Conservation (phyloP, 1,140 invertebrate genomes). For the Rhysida immarginata region DNA sequence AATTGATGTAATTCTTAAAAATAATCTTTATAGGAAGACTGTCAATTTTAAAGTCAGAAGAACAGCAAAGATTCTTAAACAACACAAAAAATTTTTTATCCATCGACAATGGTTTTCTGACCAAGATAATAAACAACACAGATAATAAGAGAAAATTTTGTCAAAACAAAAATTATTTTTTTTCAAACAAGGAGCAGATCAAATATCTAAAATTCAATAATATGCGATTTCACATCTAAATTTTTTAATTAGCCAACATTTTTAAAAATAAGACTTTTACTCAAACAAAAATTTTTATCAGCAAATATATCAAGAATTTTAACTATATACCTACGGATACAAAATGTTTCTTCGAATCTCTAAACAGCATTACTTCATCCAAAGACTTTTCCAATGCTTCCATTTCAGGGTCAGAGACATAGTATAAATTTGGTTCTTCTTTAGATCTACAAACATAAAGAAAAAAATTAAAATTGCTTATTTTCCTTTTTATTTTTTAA, state of each 20-base stretch:
- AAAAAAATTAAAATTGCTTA: not conserved
- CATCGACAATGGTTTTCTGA: too few species aligned
- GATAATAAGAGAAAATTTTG: not conserved
- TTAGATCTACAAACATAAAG: constrained; percentile 38
- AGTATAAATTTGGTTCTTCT: constrained; percentile 50
- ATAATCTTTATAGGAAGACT: too few species aligned
- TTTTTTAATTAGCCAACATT: not conserved
- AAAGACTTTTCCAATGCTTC: constrained; percentile 62
- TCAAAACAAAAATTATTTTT: not conserved
- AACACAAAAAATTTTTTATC: too few species aligned
- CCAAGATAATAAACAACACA: too few species aligned
- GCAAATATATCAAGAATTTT: not conserved
- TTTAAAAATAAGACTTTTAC: not conserved
- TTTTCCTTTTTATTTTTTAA: not conserved
- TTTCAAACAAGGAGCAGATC: not conserved
- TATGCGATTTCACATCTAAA: not conserved
- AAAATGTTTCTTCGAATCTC: constrained; percentile 37
- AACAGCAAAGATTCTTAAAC: too few species aligned
- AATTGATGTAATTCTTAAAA: too few species aligned
- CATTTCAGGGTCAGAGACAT: constrained; percentile 47
- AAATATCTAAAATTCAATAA: not conserved
- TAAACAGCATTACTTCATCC: constrained; percentile 63
- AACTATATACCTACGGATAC: constrained; percentile 22
- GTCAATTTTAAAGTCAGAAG: too few species aligned
- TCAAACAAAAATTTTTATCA: not conserved